A percentile compares a stretch with the other conserved stretches of the same genome.
Evolutionary conservation across 1,140 invertebrate genomes (phyloP).

Genomic region (Panagrolaimus sp.): DNA sequence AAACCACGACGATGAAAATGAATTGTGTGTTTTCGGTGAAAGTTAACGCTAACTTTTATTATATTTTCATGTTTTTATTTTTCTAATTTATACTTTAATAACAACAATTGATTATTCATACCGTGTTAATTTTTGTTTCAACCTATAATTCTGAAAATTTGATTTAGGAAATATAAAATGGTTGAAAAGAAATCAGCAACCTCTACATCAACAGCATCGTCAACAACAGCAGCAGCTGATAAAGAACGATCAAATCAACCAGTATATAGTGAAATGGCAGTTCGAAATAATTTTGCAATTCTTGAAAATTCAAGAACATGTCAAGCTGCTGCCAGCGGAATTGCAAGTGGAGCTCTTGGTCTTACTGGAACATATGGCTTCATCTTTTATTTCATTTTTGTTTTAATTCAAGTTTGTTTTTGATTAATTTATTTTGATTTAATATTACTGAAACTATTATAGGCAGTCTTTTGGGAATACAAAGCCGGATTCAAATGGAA

Average conservation of each 20-base stretch:
- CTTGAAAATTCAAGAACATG: slow-evolving; percentile 29
- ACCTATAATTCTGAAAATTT: too few relatives aligned
- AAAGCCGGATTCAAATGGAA: slow-evolving; percentile 41
- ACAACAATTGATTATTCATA: too few relatives aligned
- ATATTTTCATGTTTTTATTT: too few relatives aligned
- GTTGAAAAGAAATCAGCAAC: too few relatives aligned
- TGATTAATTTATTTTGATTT: not conserved
- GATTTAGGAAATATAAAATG: too few relatives aligned
- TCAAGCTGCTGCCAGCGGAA: slow-evolving; percentile 35
- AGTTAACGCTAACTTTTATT: too few relatives aligned
- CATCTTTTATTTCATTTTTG: slow-evolving; percentile 38
- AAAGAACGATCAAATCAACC: not conserved
- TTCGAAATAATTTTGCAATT: slow-evolving; percentile 38
- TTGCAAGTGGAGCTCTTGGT: slow-evolving; percentile 34
- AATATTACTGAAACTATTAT: slow-evolving; percentile 14
- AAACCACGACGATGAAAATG: too few relatives aligned
- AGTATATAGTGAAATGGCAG: slow-evolving; percentile 29
- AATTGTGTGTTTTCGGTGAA: too few relatives aligned
- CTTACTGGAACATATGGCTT: slow-evolving; percentile 40
- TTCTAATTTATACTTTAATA: too few relatives aligned
- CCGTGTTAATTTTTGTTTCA: too few relatives aligned
- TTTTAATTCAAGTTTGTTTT: slow-evolving; percentile 17
- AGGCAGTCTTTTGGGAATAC: slow-evolving; percentile 39
- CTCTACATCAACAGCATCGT: too few relatives aligned
- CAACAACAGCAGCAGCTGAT: too few relatives aligned